Evolutionary conservation across 2,113 vertebrate genomes (phyloP), one percentile per base, ranked within the genome.

Genomic region (Lophotis ruficrista): DNA sequence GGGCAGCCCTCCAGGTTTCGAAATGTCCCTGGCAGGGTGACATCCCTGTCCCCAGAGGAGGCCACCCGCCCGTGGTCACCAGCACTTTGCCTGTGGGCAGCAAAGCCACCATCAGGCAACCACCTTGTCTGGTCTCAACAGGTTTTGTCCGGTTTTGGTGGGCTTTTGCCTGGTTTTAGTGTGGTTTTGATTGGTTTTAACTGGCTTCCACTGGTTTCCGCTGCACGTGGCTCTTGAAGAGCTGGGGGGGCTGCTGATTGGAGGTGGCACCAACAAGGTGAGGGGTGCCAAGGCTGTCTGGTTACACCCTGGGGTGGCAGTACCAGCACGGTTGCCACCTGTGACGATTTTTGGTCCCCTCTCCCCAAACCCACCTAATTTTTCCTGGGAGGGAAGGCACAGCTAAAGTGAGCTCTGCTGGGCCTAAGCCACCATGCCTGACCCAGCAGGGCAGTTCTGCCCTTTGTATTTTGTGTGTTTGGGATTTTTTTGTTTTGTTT

Each of bases 11-110:
- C 20, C 10, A 7, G 24, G 10, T 38, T 80, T 61, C 24, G 22
- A 21, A 70, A 20, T 27, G 43, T 38, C 48, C 9, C 38, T 23
- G 24, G 9, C 17, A n/a, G 41, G 41, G 14, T 27, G 54, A 6
- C 6, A n/a, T n/a, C 23, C 27, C 1, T 20, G 4, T 38, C 21
- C 24, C 7, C 14, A 4, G 35, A 37, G 50, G 54, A 87, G 23
- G 28, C 9, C 6, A 10, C 4, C 20, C 3, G 3, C 13, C 35
- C 0, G 0, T 12, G 4, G 35, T 13, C 76, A 68, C n/a, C 9
- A 38, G 50, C 8, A 4, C 47, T 57, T 73, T 0, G 0, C 13
- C 79, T 27, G 9, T 57, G 38, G n/a, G 33, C 70, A 51, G 65
- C 33, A 56, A 20, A n/a, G 43, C 53, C 2, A 5, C 38, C 18